These are phyloP conservation scores for Myoxocephalus aenaeus DNA, from an alignment of 2,797 vertebrate genomes.

Conservation along the genomic window DNA sequence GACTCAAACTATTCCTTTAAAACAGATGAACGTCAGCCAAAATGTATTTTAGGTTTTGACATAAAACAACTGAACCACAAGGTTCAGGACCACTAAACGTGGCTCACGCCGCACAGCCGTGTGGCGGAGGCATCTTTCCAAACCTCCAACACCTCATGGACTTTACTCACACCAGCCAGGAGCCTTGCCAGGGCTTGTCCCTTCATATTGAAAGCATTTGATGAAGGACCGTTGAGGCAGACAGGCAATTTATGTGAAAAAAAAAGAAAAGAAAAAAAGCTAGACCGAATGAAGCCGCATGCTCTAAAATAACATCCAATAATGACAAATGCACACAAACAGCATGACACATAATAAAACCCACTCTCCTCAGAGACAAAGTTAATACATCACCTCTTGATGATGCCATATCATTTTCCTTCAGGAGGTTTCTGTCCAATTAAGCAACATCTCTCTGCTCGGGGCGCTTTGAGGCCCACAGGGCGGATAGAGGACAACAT, in stretches of 20 bases:
- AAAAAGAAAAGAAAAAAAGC: neutral
- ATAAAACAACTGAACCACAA: neutral
- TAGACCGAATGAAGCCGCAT: slow-evolving; percentile 21
- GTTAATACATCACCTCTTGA: slow-evolving; percentile 27
- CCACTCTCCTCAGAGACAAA: slow-evolving; percentile 6
- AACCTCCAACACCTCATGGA: slow-evolving; percentile 26
- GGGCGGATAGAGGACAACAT: slow-evolving; percentile 34
- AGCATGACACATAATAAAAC: neutral
- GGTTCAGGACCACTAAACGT: neutral
- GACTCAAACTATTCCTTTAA: neutral
- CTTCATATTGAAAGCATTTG: slow-evolving; percentile 22
- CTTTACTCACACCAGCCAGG: slow-evolving; percentile 30
- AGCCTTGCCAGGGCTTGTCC: neutral
- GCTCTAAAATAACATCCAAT: slow-evolving; percentile 2
- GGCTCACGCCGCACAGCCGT: slow-evolving; percentile 12
- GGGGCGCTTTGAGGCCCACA: slow-evolving; percentile 3
- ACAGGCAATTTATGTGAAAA: slow-evolving; percentile 36
- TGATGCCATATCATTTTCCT: slow-evolving; percentile 27
- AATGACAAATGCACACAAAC: neutral
- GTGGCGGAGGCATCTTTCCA: slow-evolving; percentile 1
- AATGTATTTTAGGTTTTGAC: slow-evolving; percentile 1
- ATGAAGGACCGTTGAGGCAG: slow-evolving; percentile 17
- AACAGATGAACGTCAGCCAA: neutral
- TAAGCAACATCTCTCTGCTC: slow-evolving; percentile 24
- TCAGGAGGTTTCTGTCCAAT: slow-evolving; percentile 49